phyloP scores from a whole-genome alignment of 1,140 invertebrate genomes.

The Eumaeus atala region DNA sequence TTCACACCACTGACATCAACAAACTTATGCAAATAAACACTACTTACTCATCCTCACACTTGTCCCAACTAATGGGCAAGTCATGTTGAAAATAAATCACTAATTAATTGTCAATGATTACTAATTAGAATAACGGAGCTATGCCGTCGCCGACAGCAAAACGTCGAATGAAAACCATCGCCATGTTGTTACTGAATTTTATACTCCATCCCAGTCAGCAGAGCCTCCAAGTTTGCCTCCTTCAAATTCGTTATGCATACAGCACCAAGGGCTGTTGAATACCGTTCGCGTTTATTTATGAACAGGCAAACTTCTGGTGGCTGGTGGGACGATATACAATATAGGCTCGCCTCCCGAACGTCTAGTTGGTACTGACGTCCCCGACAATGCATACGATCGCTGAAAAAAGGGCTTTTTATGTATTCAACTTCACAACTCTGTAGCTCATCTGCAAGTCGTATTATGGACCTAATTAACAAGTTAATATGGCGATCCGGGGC shows the following conservation, averaged over 20 bases:
- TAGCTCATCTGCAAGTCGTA: slow-evolving; percentile 91
- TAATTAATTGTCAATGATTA: slow-evolving; percentile 31
- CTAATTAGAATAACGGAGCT: slow-evolving; percentile 63
- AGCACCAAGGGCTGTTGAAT: slow-evolving; percentile 76
- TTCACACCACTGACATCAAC: slow-evolving; percentile 26
- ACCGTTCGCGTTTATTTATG: slow-evolving; percentile 76
- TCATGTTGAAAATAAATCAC: slow-evolving; percentile 21
- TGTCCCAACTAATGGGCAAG: not conserved
- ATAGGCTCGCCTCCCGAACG: slow-evolving; percentile 76
- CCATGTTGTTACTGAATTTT: slow-evolving; percentile 75
- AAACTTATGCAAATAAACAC: slow-evolving; percentile 31
- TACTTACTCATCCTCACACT: slow-evolving; percentile 11
- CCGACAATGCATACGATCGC: slow-evolving; percentile 75
- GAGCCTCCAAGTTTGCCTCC: slow-evolving; percentile 73
- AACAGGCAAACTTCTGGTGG: slow-evolving; percentile 76
- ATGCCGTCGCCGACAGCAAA: slow-evolving; percentile 64
- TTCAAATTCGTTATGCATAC: slow-evolving; percentile 77
- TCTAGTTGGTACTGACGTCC: slow-evolving; percentile 68
- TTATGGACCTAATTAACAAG: slow-evolving; percentile 92
- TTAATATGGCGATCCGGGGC: slow-evolving; percentile 82
- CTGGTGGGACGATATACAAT: slow-evolving; percentile 76
- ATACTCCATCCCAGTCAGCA: slow-evolving; percentile 73
- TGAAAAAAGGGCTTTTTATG: slow-evolving; percentile 75
- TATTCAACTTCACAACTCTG: slow-evolving; percentile 76
- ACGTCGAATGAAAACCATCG: slow-evolving; percentile 69